phyloP scores from a whole-genome alignment of 1,140 invertebrate genomes.

The Cecropterus lyciades region DNA sequence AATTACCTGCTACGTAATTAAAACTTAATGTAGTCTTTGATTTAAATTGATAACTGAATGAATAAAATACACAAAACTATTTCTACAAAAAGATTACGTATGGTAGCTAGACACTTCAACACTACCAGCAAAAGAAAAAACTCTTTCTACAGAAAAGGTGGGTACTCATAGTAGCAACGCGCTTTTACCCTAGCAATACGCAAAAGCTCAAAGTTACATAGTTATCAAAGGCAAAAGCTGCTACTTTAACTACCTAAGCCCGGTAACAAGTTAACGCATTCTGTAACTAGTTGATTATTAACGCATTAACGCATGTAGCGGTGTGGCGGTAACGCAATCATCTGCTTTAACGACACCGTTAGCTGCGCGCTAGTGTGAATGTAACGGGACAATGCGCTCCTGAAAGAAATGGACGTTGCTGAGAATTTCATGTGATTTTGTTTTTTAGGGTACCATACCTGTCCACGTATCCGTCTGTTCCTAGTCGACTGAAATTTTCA shows the following conservation, averaged over 20 bases:
- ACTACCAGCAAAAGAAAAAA: too few relatives aligned
- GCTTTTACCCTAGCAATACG: too few relatives aligned
- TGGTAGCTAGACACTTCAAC: too few relatives aligned
- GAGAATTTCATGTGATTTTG: constrained; percentile 10
- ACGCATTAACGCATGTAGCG: constrained; percentile 27
- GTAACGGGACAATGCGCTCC: constrained; percentile 22
- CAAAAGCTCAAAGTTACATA: background rate
- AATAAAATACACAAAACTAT: too few relatives aligned
- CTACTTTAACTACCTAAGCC: background rate
- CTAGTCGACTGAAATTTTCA: too few relatives aligned
- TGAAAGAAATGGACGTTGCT: constrained; percentile 27
- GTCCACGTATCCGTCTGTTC: too few relatives aligned
- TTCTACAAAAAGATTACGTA: too few relatives aligned
- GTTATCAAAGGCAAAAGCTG: background rate
- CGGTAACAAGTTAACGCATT: constrained; percentile 21
- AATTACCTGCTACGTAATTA: background rate
- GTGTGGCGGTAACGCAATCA: constrained; percentile 54
- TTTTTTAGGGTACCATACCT: too few relatives aligned
- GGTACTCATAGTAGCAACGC: too few relatives aligned
- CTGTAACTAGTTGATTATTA: constrained; percentile 30
- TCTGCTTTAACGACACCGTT: constrained; percentile 63
- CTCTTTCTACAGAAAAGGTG: too few relatives aligned
- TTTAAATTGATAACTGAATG: too few relatives aligned
- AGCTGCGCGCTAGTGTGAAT: constrained; percentile 51
- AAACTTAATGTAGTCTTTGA: too few relatives aligned